These are phyloP conservation scores for Drosophila oshimai DNA, from an alignment of 1,140 invertebrate genomes.

Conservation along the genomic window DNA sequence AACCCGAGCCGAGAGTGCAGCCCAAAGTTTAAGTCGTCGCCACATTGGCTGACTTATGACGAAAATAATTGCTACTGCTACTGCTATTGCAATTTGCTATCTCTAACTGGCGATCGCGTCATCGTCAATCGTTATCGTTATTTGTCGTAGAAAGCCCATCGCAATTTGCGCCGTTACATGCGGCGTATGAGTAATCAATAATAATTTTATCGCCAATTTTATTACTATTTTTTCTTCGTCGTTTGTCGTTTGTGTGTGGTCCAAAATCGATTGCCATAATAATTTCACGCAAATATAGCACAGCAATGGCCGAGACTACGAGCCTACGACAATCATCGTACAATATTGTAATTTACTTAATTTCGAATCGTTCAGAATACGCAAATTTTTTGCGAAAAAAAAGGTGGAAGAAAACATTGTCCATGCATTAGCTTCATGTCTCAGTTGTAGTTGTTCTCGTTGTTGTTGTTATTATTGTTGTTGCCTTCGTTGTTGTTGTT, in stretches of 20 bases:
- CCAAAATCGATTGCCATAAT: conserved; percentile 77
- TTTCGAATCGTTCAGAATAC: conserved; percentile 70
- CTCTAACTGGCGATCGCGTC: conserved; percentile 70
- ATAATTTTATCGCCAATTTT: conserved; percentile 67
- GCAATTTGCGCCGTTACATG: conserved; percentile 47
- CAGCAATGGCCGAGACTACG: conserved; percentile 5
- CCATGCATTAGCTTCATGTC: conserved; percentile 68
- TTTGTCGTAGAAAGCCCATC: conserved; percentile 58
- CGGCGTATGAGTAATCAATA: conserved; percentile 77
- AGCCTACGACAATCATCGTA: conserved; percentile 49
- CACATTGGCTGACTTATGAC: conserved; percentile 80
- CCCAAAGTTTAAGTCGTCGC: conserved; percentile 42
- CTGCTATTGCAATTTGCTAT: conserved; percentile 63
- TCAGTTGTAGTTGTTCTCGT: conserved; percentile 11
- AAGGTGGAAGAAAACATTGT: conserved; percentile 55
- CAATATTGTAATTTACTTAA: conserved; percentile 80
- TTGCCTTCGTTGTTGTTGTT: conserved; percentile 21
- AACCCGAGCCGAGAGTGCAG: conserved; percentile 47
- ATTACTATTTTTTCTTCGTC: conserved; percentile 14
- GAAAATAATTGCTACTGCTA: conserved; percentile 78
- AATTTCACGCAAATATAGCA: conserved; percentile 74
- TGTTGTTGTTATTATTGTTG: conserved; percentile 9
- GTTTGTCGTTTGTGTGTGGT: conserved; percentile 20
- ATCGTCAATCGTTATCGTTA: conserved; percentile 66
- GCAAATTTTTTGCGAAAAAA: conserved; percentile 60